phyloP scores from a whole-genome alignment of 2,797 vertebrate species.

The Alfaro cultratus region DNA sequence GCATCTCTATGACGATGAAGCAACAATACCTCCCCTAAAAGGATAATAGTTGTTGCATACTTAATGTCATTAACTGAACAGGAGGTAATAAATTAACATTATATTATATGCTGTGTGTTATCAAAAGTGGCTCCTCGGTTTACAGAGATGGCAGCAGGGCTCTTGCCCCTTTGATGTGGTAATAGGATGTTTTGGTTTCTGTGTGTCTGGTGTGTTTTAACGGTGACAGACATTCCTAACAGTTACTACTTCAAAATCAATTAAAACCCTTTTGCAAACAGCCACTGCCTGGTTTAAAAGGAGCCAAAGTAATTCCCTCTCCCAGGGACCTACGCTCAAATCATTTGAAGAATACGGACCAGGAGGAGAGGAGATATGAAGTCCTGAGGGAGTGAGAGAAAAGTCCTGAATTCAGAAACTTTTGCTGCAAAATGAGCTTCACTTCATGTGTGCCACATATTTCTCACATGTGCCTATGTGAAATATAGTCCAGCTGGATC shows the following conservation, averaged over 20 bases:
- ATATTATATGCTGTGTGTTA: conserved; percentile 60
- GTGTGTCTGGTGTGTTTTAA: conserved; percentile 72
- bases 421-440: conserved; percentile 20
- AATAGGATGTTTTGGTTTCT: conserved; percentile 74
- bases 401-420: conserved; percentile 37
- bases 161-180: conserved; percentile 74
- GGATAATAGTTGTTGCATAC: conserved; percentile 21
- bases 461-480: not conserved
- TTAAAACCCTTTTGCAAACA: conserved; percentile 70
- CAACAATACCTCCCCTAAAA: conserved; percentile 12
- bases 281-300: conserved; percentile 54
- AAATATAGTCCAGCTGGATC: not conserved
- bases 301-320: conserved; percentile 43
- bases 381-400: conserved; percentile 39
- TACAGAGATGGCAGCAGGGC: conserved; percentile 56
- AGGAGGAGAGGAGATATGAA: conserved; percentile 42
- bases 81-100: conserved; percentile 50
- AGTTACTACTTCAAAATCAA: conserved; percentile 73
- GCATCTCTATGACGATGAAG: conserved; percentile 15
- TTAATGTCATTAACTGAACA: conserved; percentile 31
- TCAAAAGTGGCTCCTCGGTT: conserved; percentile 58
- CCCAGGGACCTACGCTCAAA: conserved; percentile 30
- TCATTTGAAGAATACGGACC: conserved; percentile 53
- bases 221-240: conserved; percentile 67
- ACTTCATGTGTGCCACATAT: conserved; percentile 19